Conservation (phyloP, 64 coral and sea anemone species). For the Actinia tenebrosa region DNA sequence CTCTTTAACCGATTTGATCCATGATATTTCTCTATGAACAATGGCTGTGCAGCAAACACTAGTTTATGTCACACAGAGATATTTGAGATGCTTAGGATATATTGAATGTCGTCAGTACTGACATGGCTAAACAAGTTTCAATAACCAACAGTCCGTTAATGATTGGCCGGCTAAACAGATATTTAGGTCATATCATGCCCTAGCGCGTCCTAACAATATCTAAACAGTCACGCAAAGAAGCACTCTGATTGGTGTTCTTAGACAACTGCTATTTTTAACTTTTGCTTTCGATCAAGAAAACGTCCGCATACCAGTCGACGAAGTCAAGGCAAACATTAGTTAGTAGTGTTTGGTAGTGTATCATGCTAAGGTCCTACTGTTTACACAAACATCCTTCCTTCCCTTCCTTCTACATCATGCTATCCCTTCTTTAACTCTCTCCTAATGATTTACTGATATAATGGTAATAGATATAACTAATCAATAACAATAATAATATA, state of each 20-base stretch:
- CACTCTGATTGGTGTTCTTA: neutral
- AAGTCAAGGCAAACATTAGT: too few relatives aligned
- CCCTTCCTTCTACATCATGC: neutral
- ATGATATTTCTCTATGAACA: neutral
- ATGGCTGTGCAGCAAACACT: neutral
- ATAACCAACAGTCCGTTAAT: neutral
- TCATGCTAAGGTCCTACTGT: too few relatives aligned
- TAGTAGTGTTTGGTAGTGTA: too few relatives aligned
- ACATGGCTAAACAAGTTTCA: neutral
- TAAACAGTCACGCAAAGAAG: neutral
- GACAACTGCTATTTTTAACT: neutral
- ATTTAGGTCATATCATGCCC: neutral
- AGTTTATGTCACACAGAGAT: neutral
- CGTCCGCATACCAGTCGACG: neutral
- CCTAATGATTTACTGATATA: too few relatives aligned
- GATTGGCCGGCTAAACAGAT: neutral
- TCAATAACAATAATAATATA: too few relatives aligned
- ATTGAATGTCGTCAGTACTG: neutral
- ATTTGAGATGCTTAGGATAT: neutral
- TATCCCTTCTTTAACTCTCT: neutral
- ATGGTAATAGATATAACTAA: too few relatives aligned
- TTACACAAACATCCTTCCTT: too few relatives aligned
- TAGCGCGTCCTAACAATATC: neutral
- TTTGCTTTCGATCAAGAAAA: neutral
- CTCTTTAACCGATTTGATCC: neutral